A percentile compares a stretch with the other conserved stretches of the same genome.
phyloP scores from a whole-genome alignment of 2,113 vertebrate species.

The Epinephelus cyanopodus region DNA sequence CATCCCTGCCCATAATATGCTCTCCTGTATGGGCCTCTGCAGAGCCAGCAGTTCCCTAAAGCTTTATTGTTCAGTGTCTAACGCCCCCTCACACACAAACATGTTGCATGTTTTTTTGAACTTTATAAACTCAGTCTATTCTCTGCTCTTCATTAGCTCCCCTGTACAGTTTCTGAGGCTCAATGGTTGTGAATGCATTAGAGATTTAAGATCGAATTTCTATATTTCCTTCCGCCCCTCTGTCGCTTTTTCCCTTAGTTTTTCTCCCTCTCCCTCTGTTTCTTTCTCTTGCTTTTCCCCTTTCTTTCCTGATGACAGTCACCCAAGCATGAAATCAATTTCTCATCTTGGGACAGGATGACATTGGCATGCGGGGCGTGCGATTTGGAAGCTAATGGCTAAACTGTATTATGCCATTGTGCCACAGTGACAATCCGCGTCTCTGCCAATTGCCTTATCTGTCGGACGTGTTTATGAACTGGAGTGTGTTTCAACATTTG shows the following conservation, averaged over 20 bases:
- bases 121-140: conserved; percentile 46
- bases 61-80: conserved; percentile 56
- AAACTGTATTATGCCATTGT: conserved; percentile 54
- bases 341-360: conserved; percentile 69
- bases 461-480: conserved; percentile 45
- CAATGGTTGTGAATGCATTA: background rate
- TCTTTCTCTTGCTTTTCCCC: conserved; percentile 14
- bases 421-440: conserved; percentile 44
- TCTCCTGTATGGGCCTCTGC: conserved; percentile 66
- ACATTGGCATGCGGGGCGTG: conserved; percentile 64
- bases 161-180: conserved; percentile 1
- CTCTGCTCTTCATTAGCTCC: conserved; percentile 11
- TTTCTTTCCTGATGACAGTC: conserved; percentile 57
- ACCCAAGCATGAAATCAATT: conserved; percentile 73
- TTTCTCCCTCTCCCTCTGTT: conserved; percentile 15
- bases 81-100: conserved; percentile 46
- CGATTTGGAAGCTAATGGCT: conserved; percentile 64
- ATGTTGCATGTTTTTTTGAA: conserved; percentile 64
- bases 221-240: conserved; percentile 14
- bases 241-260: background rate
- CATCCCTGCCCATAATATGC: conserved; percentile 61
- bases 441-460: conserved; percentile 52
- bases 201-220: conserved; percentile 21
- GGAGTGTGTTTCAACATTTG: conserved; percentile 36
- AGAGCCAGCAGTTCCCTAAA: conserved; percentile 71